Evolutionary conservation across 2,797 vertebrate species (phyloP).

Genomic region (Pempheris klunzingeri): DNA sequence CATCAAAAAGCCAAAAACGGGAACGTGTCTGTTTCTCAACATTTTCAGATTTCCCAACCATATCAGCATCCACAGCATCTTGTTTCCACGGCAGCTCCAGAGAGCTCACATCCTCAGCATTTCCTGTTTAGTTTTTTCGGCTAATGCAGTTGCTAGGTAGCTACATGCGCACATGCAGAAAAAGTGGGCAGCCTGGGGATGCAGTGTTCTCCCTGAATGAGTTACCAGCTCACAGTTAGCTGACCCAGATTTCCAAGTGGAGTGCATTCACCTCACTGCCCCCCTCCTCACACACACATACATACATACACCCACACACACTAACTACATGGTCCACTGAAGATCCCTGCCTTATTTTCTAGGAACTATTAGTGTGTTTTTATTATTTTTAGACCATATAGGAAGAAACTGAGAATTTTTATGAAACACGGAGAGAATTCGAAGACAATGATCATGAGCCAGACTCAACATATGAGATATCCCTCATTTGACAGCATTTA

Average conservation of each 20-base stretch:
- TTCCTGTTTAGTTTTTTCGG: conserved; percentile 60
- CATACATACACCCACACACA: conserved; percentile 7
- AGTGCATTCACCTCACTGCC: conserved; percentile 11
- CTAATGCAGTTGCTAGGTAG: conserved; percentile 55
- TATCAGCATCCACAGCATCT: conserved; percentile 49
- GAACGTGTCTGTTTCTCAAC: neutral
- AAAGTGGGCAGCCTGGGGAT: conserved; percentile 20
- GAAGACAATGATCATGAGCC: neutral
- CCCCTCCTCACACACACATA: conserved; percentile 14
- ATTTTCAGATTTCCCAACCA: neutral
- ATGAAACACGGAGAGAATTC: neutral
- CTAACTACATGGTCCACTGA: conserved; percentile 1
- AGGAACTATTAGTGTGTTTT: neutral
- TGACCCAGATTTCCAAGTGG: conserved; percentile 65
- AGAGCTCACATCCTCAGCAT: conserved; percentile 44
- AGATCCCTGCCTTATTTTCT: conserved; percentile 19
- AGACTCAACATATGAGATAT: neutral
- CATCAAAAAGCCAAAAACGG: neutral
- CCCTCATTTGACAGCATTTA: conserved; percentile 1
- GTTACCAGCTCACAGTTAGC: conserved; percentile 31
- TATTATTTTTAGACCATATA: conserved; percentile 11
- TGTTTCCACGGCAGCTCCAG: conserved; percentile 56
- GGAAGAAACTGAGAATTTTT: neutral
- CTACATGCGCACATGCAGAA: conserved; percentile 18
- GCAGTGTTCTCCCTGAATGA: conserved; percentile 49